These are phyloP conservation scores for Takifugu ocellatus DNA, from an alignment of 2,797 vertebrate species.

Conservation along the genomic window DNA sequence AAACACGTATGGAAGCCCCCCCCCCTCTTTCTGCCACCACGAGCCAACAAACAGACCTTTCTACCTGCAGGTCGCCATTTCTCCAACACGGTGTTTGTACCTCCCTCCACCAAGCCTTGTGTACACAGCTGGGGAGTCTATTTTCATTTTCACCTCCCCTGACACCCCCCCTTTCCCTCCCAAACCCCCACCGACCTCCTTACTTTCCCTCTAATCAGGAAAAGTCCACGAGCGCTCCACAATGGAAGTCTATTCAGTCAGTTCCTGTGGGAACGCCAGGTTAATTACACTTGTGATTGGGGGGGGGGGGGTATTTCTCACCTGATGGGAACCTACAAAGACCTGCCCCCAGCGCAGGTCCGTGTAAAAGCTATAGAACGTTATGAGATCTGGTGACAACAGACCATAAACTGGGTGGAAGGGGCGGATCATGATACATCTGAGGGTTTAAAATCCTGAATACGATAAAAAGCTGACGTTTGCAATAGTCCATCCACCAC, in stretches of 20 bases:
- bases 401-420: constrained; percentile 17
- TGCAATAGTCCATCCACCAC: background rate
- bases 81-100: constrained; percentile 57
- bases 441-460: too few relatives aligned
- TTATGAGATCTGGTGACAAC: background rate
- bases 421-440: background rate
- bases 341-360: too few relatives aligned
- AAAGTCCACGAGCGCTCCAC: constrained; percentile 59
- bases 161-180: constrained; percentile 15
- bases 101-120: constrained; percentile 59
- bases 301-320: too few relatives aligned
- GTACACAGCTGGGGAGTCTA: constrained; percentile 78
- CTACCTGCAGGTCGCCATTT: constrained; percentile 34
- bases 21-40: too few relatives aligned
- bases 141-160: constrained; percentile 61
- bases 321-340: too few relatives aligned
- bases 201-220: constrained; percentile 57
- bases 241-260: constrained; percentile 61
- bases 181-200: constrained; percentile 19
- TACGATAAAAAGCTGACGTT: too few relatives aligned
- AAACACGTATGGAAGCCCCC: too few relatives aligned
- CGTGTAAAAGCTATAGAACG: too few relatives aligned
- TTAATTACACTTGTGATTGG: too few relatives aligned
- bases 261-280: background rate
- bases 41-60: constrained; percentile 23